Percentiles rank a stretch among this genome's conserved stretches.
Evolutionary conservation across 1,140 invertebrate species (phyloP).

Genomic region (Sycophaga agraensis): DNA sequence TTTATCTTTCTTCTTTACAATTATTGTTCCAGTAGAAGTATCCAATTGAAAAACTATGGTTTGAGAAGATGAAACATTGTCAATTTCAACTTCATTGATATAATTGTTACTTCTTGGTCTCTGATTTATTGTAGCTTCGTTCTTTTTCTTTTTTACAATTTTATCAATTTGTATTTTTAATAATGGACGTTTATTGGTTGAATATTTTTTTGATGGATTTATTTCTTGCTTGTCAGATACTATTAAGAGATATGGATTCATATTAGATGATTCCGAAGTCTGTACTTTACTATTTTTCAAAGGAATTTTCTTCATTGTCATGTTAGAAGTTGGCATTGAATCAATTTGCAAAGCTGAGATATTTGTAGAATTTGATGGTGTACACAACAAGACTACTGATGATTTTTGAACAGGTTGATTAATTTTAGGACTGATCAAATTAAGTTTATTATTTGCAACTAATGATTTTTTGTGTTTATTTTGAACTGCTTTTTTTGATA

Average conservation of each 20-base stretch:
- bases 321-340: neutral
- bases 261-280: neutral
- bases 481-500: neutral
- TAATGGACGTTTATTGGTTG: neutral
- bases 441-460: too few relatives aligned
- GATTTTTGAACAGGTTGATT: neutral
- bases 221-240: neutral
- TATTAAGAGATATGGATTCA: slow-evolving; percentile 12
- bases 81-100: slow-evolving; percentile 12
- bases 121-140: neutral
- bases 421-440: neutral
- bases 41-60: slow-evolving; percentile 37
- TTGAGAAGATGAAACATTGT: slow-evolving; percentile 19
- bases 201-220: neutral
- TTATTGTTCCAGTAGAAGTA: slow-evolving; percentile 32
- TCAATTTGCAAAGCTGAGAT: neutral
- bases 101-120: neutral
- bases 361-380: neutral
- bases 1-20: slow-evolving; percentile 28
- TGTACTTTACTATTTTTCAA: neutral
- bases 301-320: slow-evolving; percentile 2
- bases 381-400: neutral
- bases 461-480: neutral
- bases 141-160: neutral
- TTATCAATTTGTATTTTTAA: slow-evolving; percentile 17